Percentiles rank a stretch among this genome's conserved stretches.
phyloP scores from a whole-genome alignment of 2,797 vertebrate genomes.

The Lacerta bilineata region DNA sequence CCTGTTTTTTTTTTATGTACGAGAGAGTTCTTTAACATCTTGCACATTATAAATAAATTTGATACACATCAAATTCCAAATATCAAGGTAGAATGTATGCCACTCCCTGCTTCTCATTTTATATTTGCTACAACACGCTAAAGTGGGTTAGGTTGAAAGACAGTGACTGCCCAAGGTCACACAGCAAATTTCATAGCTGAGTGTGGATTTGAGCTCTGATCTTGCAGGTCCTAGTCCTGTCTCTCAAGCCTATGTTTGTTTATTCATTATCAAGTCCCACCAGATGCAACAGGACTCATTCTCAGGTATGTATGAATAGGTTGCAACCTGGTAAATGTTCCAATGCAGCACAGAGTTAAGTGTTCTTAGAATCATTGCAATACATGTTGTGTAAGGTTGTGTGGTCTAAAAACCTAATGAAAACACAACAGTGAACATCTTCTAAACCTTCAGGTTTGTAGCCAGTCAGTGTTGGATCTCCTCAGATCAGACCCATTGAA shows the following conservation, averaged over 20 bases:
- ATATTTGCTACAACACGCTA: not conserved
- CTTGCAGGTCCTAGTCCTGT: not conserved
- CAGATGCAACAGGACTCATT: not conserved
- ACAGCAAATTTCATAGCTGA: constrained; percentile 39
- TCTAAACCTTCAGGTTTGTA: constrained; percentile 36
- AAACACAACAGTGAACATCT: constrained; percentile 51
- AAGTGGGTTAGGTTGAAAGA: not conserved
- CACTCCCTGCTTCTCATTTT: not conserved
- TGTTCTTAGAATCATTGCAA: not conserved
- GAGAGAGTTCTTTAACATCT: not conserved
- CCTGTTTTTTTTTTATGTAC: not conserved
- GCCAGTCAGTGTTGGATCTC: no score
- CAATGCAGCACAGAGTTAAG: not conserved
- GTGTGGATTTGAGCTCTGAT: constrained; percentile 1
- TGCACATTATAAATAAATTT: constrained; percentile 50
- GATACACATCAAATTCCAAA: constrained; percentile 23
- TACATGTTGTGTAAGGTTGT: not conserved
- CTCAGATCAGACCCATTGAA: no score
- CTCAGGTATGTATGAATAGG: not conserved
- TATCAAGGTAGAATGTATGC: not conserved
- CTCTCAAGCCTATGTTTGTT: no score
- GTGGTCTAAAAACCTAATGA: not conserved
- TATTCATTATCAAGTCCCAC: no score
- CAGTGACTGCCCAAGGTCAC: not conserved
- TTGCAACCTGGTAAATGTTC: not conserved